Evolutionary conservation across 2,888 invertebrate genomes (phyloP).

Genomic region (Branchellion lobata): DNA sequence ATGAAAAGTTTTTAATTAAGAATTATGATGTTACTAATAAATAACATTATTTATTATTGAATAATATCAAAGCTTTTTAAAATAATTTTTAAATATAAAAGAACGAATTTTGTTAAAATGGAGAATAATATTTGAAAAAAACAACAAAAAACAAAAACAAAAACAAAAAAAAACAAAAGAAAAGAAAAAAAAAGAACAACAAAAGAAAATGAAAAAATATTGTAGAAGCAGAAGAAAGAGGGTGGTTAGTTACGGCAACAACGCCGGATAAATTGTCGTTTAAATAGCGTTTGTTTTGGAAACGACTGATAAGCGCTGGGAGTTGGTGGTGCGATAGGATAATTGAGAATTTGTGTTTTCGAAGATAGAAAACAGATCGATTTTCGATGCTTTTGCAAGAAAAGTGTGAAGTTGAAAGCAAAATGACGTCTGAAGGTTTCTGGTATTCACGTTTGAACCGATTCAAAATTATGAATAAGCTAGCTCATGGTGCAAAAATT

Average conservation of each 20-base stretch:
- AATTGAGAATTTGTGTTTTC: not conserved
- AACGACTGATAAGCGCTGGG: not conserved
- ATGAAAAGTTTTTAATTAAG: no score
- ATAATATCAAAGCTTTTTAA: no score
- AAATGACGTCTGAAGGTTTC: not conserved
- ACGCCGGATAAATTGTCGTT: conserved; percentile 6
- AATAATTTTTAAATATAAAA: no score
- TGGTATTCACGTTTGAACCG: no score
- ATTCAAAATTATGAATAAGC: no score
- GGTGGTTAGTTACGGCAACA: conserved; percentile 11
- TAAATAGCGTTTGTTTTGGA: conserved; percentile 8
- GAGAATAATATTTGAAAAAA: no score
- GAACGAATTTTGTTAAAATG: no score
- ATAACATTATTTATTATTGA: no score
- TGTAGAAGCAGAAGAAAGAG: not conserved
- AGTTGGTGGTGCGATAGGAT: conserved; percentile 4
- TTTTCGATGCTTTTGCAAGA: not conserved
- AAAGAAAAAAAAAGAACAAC: not conserved
- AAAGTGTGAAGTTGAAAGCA: not conserved
- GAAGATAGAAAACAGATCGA: not conserved
- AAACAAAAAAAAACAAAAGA: no score
- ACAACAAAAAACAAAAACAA: no score
- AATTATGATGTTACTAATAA: no score
- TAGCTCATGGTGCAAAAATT: no score
- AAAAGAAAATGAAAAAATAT: not conserved